phyloP scores from a whole-genome alignment of 2,888 invertebrate species.

The Drosophila prolongata region DNA sequence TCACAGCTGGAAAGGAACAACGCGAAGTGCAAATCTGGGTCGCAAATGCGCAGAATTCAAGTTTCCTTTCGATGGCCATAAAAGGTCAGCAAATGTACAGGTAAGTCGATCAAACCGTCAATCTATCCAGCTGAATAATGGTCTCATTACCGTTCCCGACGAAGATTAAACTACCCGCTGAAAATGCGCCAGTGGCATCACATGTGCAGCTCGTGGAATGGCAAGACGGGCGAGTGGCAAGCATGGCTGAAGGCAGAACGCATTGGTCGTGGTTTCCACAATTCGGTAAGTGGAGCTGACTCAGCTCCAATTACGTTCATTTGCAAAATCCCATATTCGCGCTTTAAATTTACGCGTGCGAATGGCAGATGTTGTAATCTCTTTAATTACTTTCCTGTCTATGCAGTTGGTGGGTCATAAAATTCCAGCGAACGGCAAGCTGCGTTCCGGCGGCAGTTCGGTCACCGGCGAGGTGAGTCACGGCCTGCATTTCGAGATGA shows the following conservation, averaged over 20 bases:
- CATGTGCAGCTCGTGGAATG: conserved; percentile 95
- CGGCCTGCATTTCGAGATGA: conserved; percentile 87
- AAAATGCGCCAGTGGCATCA: conserved; percentile 92
- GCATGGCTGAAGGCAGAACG: conserved; percentile 94
- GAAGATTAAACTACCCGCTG: conserved; percentile 88
- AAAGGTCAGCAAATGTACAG: conserved; percentile 93
- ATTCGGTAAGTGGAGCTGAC: conserved; percentile 88
- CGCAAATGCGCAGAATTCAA: conserved; percentile 91
- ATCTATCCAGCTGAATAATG: not conserved
- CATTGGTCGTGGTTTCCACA: conserved; percentile 94
- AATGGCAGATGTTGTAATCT: not conserved
- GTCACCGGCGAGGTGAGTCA: conserved; percentile 81
- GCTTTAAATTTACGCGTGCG: not conserved
- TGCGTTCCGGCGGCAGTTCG: conserved; percentile 88
- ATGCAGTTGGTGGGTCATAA: conserved; percentile 90
- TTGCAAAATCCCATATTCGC: conserved; percentile 3
- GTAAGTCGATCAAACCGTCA: conserved; percentile 77
- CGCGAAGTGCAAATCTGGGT: conserved; percentile 92
- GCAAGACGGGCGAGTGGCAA: conserved; percentile 95
- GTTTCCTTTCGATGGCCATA: conserved; percentile 92
- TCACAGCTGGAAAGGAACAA: conserved; percentile 89
- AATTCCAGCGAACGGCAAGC: conserved; percentile 90
- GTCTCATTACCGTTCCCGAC: conserved; percentile 1
- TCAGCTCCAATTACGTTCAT: conserved; percentile 13
- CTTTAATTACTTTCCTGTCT: not conserved